A percentile compares a stretch with the other conserved stretches of the same genome.
Conservation (phyloP, 2,113 vertebrate species). For the Indri indri region DNA sequence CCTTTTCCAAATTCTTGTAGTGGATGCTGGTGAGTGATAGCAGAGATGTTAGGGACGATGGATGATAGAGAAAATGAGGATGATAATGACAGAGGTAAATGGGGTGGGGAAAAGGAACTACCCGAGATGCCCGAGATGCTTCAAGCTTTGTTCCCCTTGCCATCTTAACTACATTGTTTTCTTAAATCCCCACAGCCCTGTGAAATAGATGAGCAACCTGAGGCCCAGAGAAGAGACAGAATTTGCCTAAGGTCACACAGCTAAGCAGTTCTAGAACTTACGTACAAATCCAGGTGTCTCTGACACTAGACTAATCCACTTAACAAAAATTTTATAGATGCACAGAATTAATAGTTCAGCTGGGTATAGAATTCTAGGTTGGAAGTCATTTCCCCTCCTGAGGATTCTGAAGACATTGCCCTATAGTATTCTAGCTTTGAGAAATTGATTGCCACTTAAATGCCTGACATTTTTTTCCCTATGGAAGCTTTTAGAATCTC, state of each 20-base stretch:
- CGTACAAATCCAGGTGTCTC: neutral
- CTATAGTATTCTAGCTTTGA: neutral
- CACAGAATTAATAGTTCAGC: neutral
- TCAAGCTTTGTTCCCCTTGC: neutral
- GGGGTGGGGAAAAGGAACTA: neutral
- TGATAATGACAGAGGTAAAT: neutral
- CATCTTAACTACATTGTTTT: neutral
- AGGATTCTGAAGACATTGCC: neutral
- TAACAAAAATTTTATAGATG: neutral
- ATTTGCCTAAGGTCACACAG: conserved; percentile 2
- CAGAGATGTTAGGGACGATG: neutral
- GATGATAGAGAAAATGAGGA: neutral
- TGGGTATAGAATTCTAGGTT: neutral
- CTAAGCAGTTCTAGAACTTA: neutral
- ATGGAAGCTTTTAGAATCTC: neutral
- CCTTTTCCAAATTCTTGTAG: neutral
- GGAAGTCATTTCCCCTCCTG: neutral
- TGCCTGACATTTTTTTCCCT: neutral
- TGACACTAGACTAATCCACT: neutral
- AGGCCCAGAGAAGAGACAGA: neutral
- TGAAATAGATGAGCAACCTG: neutral
- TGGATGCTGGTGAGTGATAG: neutral
- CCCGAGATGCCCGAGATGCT: neutral
- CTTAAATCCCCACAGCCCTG: neutral
- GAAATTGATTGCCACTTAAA: neutral